Evolutionary conservation across 2,797 vertebrate genomes (phyloP).

Genomic region (Erethizon dorsatum): DNA sequence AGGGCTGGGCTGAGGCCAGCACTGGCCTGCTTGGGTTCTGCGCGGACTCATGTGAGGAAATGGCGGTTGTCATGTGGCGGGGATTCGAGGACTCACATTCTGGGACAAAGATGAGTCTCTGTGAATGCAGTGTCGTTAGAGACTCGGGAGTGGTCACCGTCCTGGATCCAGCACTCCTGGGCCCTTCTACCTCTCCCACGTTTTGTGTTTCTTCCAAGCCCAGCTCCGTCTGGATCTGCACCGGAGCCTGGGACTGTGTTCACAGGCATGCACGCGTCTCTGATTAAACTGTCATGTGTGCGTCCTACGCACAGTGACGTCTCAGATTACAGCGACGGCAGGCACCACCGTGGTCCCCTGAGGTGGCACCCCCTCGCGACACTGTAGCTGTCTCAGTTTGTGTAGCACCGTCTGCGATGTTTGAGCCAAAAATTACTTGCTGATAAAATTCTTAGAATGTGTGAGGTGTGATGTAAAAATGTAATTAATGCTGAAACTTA

Average conservation of each 20-base stretch:
- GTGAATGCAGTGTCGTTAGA: fast-evolving
- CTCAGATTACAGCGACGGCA: not conserved
- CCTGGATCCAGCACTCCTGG: fast-evolving
- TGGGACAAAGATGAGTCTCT: not conserved
- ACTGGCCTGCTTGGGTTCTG: not conserved
- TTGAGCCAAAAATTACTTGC: not conserved
- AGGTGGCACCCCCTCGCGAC: no score
- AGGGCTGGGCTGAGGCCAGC: no score
- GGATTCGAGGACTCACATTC: not conserved
- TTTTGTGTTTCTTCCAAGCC: fast-evolving
- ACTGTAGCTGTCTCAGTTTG: no score
- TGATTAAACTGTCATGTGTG: not conserved
- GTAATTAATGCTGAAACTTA: not conserved
- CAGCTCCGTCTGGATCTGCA: fast-evolving
- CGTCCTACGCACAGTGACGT: no score
- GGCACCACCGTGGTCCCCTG: fast-evolving
- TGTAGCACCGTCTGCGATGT: not conserved
- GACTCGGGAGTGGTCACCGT: fast-evolving
- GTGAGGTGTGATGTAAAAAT: not conserved
- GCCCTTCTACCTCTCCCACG: not conserved
- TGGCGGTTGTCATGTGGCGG: not conserved
- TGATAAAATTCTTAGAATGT: not conserved
- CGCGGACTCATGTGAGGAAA: no score
- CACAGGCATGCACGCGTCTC: no score
- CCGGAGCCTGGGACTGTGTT: no score